Conservation (phyloP, 2,888 invertebrate genomes). For the Dasysyrphus tricinctus region DNA sequence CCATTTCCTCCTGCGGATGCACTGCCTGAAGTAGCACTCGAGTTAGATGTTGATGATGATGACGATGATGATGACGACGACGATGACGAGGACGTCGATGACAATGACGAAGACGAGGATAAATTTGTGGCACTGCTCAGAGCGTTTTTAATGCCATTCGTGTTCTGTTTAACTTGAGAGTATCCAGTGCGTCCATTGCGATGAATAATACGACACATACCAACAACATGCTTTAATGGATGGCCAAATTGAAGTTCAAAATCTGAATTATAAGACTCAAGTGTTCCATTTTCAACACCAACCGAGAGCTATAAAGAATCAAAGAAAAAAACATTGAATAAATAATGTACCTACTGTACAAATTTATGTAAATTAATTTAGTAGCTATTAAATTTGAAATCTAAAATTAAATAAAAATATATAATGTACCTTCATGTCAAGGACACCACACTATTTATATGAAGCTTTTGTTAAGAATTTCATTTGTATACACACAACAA, state of each 20-base stretch:
- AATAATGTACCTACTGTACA: too few relatives aligned
- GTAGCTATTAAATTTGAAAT: not conserved
- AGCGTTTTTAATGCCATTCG: conserved; percentile 65
- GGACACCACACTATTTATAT: conserved; percentile 35
- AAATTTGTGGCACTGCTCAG: conserved; percentile 57
- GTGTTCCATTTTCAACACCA: conserved; percentile 88
- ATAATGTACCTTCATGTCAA: conserved; percentile 39
- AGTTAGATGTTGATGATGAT: conserved; percentile 39
- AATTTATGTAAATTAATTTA: not conserved
- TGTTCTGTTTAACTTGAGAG: conserved; percentile 80
- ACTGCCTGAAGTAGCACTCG: conserved; percentile 41
- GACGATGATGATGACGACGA: conserved; percentile 34
- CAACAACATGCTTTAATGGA: conserved; percentile 86
- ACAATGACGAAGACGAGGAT: conserved; percentile 63
- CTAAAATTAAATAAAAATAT: not conserved
- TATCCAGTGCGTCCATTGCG: conserved; percentile 81
- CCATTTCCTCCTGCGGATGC: conserved; percentile 40
- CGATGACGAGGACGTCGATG: conserved; percentile 53
- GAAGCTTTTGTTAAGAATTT: conserved; percentile 18
- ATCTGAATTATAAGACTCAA: conserved; percentile 88
- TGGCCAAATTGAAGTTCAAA: conserved; percentile 89
- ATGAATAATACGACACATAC: conserved; percentile 83
- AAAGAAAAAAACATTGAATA: conserved; percentile 22
- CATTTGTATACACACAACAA: conserved; percentile 6
- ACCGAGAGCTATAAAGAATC: conserved; percentile 87